These are phyloP conservation scores for Polymixis lichenea DNA, from an alignment of 2,888 invertebrate genomes.

Conservation along the genomic window DNA sequence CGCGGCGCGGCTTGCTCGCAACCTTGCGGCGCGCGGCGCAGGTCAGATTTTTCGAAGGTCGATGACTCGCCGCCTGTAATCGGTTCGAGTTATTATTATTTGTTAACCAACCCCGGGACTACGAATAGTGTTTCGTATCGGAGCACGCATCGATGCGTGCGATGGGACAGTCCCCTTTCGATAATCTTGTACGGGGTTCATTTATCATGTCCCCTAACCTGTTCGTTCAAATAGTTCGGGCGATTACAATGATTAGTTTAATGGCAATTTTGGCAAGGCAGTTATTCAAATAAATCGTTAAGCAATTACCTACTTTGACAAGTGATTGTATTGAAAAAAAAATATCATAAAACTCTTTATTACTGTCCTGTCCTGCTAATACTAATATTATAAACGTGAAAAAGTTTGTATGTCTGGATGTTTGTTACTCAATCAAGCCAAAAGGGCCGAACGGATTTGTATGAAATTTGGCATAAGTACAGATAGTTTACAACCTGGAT, in stretches of 20 bases:
- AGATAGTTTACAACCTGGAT: too few relatives aligned
- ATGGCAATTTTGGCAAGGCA: not conserved
- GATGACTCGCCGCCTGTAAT: conserved; percentile 87
- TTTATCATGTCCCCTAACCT: conserved; percentile 60
- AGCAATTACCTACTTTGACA: too few relatives aligned
- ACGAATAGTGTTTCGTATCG: conserved; percentile 69
- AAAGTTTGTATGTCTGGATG: too few relatives aligned
- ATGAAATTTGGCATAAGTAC: too few relatives aligned
- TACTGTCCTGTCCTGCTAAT: too few relatives aligned
- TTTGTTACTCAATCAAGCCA: too few relatives aligned
- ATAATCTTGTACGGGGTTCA: conserved; percentile 55
- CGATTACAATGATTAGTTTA: conserved; percentile 18
- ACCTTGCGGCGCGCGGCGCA: conserved; percentile 87
- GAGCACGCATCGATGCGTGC: conserved; percentile 68
- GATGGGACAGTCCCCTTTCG: conserved; percentile 66
- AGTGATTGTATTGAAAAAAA: not conserved
- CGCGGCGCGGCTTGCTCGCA: conserved; percentile 72
- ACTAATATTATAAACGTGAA: too few relatives aligned
- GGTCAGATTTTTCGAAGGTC: conserved; percentile 91
- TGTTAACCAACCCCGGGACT: conserved; percentile 78
- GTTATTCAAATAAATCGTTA: conserved; percentile 8
- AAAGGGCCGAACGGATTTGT: too few relatives aligned
- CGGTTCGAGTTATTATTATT: conserved; percentile 86
- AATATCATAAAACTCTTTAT: too few relatives aligned
- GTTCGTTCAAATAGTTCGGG: conserved; percentile 37